Evolutionary conservation across 2,888 invertebrate species (phyloP), one percentile per base, ranked within the genome.

Genomic region (Arrhopalites spinosus): DNA sequence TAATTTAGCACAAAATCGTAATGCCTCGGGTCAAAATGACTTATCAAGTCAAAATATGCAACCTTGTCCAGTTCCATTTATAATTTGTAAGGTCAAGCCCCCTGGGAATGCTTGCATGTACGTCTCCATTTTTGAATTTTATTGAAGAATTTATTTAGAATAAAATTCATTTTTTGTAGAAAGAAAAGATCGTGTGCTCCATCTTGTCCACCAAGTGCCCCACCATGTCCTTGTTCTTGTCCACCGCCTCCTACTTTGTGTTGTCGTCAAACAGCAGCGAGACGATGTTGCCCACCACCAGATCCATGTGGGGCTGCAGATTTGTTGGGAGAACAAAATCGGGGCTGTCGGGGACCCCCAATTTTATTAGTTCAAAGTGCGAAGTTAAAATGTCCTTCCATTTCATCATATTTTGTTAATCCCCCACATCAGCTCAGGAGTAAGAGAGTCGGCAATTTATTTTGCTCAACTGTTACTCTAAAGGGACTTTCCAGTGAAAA

Each of bases 371-470:
- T 74, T 20, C 50, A 67, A 74, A 66, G 74, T 59, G 66, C 74
- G 30, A 67, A 66, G 67, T 27, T 74, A 27, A 67, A 67, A 27
- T 67, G 67, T 66, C 67, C 74, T 17, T 74, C 74, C 5, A 67
- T 74, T 67, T 67, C 67, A 30, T 67, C 67, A 13, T 74, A 66
- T 67, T 74, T 74, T 56, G 56, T 74, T 29, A 74, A 74, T 67
- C 74, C 74, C 27, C 74, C 74, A 23, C 74, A 74, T 66, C 56
- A 53, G 15, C 56, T 74, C n/a, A 27, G 36, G 36, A 74, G 74
- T 74, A 74, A 74, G 74, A 71, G 27, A 27, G 8, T n/a, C 53
- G 15, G 3, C 17, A 53, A 3, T 53, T 17, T 2, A n/a, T 3
- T n/a, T 53, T 53, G 8, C 11, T 45, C 47, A 45, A 45, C 15